phyloP scores from a whole-genome alignment of 2,797 vertebrate genomes.

The Parotocinclus haroldoi region DNA sequence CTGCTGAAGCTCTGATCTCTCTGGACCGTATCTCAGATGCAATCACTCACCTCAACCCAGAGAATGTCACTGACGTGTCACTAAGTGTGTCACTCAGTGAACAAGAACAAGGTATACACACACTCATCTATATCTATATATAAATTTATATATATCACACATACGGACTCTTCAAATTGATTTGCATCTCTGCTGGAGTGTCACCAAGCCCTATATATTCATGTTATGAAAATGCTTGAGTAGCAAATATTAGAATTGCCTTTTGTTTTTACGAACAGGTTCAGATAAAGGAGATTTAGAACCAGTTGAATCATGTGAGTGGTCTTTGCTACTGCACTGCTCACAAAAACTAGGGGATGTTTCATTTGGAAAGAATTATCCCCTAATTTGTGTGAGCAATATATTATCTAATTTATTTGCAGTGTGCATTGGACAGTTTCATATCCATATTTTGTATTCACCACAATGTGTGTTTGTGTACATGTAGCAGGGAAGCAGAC shows the following conservation, averaged over 20 bases:
- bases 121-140: no score
- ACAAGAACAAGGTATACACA: slow-evolving; percentile 86
- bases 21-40: slow-evolving; percentile 97
- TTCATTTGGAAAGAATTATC: no score
- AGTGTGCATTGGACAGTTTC: no score
- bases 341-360: no score
- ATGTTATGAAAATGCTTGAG: no score
- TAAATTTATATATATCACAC: no score
- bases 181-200: neutral
- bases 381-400: no score
- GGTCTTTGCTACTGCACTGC: neutral
- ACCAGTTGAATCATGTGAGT: slow-evolving; percentile 90
- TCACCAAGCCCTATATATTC: no score
- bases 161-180: no score
- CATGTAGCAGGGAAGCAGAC: slow-evolving; percentile 87
- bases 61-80: slow-evolving; percentile 94
- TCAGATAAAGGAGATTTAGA: slow-evolving; percentile 94
- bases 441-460: neutral
- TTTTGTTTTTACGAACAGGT: slow-evolving; percentile 62
- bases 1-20: slow-evolving; percentile 97
- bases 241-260: neutral
- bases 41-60: slow-evolving; percentile 93
- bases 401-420: no score
- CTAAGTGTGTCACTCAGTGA: slow-evolving; percentile 88
- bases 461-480: slow-evolving; percentile 14